phyloP scores from a whole-genome alignment of 2,113 vertebrate species.

The Drymodes brunneopygia region DNA sequence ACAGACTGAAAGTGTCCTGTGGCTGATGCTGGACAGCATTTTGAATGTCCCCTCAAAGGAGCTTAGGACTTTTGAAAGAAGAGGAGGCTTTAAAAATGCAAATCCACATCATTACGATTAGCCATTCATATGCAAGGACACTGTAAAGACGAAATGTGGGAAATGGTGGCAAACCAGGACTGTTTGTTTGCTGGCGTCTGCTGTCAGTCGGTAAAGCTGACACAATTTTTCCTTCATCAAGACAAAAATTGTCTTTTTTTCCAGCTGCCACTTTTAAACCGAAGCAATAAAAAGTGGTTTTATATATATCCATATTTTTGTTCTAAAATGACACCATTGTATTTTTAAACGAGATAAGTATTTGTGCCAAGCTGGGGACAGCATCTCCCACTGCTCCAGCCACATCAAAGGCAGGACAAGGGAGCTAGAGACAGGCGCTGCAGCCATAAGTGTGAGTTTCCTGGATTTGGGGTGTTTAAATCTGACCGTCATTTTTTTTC shows the following conservation, averaged over 20 bases:
- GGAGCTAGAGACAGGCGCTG: constrained; percentile 21
- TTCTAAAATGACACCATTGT: neutral
- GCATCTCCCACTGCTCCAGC: constrained; percentile 39
- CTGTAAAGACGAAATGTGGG: neutral
- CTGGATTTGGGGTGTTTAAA: constrained; percentile 47
- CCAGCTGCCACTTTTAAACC: neutral
- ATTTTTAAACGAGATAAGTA: constrained; percentile 54
- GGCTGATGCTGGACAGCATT: neutral
- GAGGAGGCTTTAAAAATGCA: neutral
- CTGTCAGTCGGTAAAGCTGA: neutral
- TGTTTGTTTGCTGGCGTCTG: neutral
- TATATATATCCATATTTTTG: neutral
- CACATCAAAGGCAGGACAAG: constrained; percentile 31
- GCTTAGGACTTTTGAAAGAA: neutral
- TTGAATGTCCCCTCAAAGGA: neutral
- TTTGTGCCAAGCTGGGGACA: constrained; percentile 21
- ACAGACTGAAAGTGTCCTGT: neutral
- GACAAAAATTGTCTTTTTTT: neutral
- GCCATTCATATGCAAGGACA: neutral
- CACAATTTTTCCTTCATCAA: neutral
- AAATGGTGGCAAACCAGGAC: neutral
- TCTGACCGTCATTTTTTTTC: neutral
- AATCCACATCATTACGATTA: neutral
- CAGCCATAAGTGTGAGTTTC: constrained; percentile 45
- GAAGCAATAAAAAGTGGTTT: neutral